A percentile compares a stretch with the other conserved stretches of the same genome.
These are phyloP conservation scores for Hyles lineata DNA, from an alignment of 2,888 invertebrate genomes.

Conservation along the genomic window DNA sequence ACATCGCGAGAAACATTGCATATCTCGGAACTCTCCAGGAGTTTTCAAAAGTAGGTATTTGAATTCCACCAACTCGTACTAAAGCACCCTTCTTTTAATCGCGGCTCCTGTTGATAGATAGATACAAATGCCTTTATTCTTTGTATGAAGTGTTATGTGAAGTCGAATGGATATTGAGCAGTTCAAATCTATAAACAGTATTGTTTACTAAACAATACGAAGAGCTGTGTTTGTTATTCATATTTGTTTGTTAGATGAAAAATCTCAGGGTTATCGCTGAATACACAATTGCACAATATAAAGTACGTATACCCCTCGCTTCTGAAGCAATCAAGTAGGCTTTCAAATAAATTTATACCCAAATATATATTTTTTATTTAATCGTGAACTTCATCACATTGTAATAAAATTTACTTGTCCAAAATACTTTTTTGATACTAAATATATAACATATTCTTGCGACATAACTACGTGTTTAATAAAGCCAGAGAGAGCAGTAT, in stretches of 20 bases:
- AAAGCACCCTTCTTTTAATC: too few relatives aligned
- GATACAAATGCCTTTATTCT: not conserved
- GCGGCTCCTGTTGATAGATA: not conserved
- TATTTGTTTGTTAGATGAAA: not conserved
- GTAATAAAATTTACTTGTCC: not conserved
- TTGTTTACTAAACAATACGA: conserved; percentile 3
- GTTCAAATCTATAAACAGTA: not conserved
- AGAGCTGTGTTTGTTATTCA: not conserved
- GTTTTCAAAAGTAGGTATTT: too few relatives aligned
- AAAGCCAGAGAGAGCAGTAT: too few relatives aligned
- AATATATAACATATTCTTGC: not conserved
- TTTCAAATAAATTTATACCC: too few relatives aligned
- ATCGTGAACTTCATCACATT: not conserved
- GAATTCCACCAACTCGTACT: too few relatives aligned
- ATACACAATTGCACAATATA: not conserved
- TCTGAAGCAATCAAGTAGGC: too few relatives aligned
- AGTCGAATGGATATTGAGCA: not conserved
- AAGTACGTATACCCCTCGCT: too few relatives aligned
- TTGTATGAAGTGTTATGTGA: too few relatives aligned
- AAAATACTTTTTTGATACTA: not conserved
- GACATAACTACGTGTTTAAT: not conserved
- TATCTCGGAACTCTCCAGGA: too few relatives aligned
- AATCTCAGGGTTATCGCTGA: not conserved
- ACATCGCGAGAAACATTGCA: too few relatives aligned
- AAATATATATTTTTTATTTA: too few relatives aligned